Evolutionary conservation across 2,113 vertebrate species (phyloP).

Genomic region (Sula dactylatra): DNA sequence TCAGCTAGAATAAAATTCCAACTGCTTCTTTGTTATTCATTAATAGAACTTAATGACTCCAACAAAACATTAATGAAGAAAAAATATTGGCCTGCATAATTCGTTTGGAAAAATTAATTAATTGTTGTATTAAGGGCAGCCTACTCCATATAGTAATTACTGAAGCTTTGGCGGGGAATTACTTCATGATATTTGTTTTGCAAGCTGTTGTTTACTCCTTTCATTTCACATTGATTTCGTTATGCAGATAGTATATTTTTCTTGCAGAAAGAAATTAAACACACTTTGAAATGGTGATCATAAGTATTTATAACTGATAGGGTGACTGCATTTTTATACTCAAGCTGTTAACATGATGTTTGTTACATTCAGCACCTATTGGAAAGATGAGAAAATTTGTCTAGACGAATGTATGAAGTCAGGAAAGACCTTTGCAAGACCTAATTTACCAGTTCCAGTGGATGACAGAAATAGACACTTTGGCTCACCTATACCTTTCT

Average conservation of each 20-base stretch:
- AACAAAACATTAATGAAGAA: conserved; percentile 74
- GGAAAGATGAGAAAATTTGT: neutral
- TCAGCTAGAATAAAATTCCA: conserved; percentile 68
- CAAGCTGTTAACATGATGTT: neutral
- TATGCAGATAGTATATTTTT: conserved; percentile 43
- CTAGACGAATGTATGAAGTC: neutral
- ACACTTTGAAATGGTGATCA: conserved; percentile 34
- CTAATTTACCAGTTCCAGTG: neutral
- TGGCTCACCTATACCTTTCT: neutral
- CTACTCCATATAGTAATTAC: conserved; percentile 69
- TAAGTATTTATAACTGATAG: conserved; percentile 44
- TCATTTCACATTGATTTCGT: conserved; percentile 46
- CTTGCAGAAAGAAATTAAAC: conserved; percentile 48
- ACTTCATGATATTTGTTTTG: conserved; percentile 70
- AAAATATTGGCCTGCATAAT: conserved; percentile 75
- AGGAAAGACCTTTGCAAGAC: neutral
- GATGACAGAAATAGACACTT: neutral
- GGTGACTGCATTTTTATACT: conserved; percentile 7
- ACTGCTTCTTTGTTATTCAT: conserved; percentile 74
- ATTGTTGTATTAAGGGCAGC: conserved; percentile 73
- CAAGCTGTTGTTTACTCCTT: conserved; percentile 76
- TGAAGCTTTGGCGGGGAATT: conserved; percentile 66
- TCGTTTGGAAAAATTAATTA: conserved; percentile 79
- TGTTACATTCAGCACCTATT: neutral
- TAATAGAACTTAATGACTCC: conserved; percentile 75